These are phyloP conservation scores for Aegithalos caudatus DNA, from an alignment of 2,113 vertebrate genomes.

Conservation along the genomic window DNA sequence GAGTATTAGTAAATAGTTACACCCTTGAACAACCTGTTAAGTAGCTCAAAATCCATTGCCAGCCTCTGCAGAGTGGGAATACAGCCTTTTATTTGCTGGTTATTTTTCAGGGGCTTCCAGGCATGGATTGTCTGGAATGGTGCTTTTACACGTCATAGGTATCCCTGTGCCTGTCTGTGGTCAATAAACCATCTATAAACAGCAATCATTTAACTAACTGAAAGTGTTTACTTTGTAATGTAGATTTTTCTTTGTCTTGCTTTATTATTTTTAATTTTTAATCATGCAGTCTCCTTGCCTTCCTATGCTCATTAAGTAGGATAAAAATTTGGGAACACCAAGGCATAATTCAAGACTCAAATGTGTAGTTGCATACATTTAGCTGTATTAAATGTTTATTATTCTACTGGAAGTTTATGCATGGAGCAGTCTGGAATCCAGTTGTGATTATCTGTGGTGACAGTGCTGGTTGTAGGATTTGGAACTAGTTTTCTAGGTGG, in stretches of 20 bases:
- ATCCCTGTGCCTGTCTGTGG: neutral
- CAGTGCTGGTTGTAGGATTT: neutral
- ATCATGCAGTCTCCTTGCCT: neutral
- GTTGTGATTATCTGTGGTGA: neutral
- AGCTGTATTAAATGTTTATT: neutral
- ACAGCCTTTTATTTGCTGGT: neutral
- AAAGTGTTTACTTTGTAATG: neutral
- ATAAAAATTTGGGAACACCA: neutral
- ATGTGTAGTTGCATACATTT: neutral
- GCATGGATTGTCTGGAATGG: neutral
- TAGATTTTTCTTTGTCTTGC: neutral
- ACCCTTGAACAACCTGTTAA: neutral
- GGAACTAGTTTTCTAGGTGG: neutral
- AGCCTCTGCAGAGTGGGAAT: neutral
- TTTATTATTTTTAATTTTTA: neutral
- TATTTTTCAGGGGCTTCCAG: neutral
- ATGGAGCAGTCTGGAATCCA: neutral
- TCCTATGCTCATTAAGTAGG: neutral
- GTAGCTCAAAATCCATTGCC: neutral
- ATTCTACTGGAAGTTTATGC: neutral
- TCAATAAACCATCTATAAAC: neutral
- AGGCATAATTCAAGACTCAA: neutral
- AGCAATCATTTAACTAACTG: neutral
- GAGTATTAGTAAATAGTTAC: neutral
- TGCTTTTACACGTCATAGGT: neutral